Evolutionary conservation across 2,797 vertebrate genomes (phyloP).

Genomic region (Esox lucius): DNA sequence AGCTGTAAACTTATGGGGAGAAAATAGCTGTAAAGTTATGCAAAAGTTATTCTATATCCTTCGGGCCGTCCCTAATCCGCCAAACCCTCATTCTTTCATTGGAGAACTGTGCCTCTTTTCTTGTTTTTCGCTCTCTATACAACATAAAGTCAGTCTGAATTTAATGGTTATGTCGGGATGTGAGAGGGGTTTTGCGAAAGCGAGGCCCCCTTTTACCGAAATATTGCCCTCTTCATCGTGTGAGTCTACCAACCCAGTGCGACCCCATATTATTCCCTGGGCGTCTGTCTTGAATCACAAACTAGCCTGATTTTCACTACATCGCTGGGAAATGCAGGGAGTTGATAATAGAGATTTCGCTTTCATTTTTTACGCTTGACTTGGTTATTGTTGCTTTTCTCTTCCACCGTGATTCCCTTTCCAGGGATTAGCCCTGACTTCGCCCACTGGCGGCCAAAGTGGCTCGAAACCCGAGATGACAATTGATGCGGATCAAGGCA

Average conservation of each 20-base stretch:
- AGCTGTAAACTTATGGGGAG: slow-evolving; percentile 72
- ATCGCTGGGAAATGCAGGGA: slow-evolving; percentile 97
- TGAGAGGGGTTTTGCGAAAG: slow-evolving; percentile 91
- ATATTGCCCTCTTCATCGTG: slow-evolving; percentile 95
- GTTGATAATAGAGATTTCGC: slow-evolving; percentile 99
- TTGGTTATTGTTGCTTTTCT: slow-evolving; percentile 99
- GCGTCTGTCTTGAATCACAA: slow-evolving; percentile 99
- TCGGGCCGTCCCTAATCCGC: slow-evolving; percentile 83
- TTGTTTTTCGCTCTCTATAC: slow-evolving; percentile 86
- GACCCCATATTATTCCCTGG: slow-evolving; percentile 93
- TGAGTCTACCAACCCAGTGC: slow-evolving; percentile 96
- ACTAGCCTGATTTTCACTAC: slow-evolving; percentile 95
- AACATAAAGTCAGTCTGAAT: slow-evolving; percentile 99
- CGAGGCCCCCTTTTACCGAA: slow-evolving; percentile 87
- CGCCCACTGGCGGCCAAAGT: slow-evolving; percentile 94
- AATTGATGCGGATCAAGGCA: slow-evolving; percentile 96
- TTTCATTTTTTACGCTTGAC: slow-evolving; percentile 99
- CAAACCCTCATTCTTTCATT: slow-evolving; percentile 83
- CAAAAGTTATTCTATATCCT: slow-evolving; percentile 84
- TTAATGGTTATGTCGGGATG: slow-evolving; percentile 99
- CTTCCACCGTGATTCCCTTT: slow-evolving; percentile 95
- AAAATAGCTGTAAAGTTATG: slow-evolving; percentile 85
- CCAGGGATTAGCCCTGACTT: slow-evolving; percentile 99
- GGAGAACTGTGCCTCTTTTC: slow-evolving; percentile 85
- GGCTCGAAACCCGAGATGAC: slow-evolving; percentile 91